Conservation (phyloP, 1,140 invertebrate species). For the Muscidifurax raptorellus region DNA sequence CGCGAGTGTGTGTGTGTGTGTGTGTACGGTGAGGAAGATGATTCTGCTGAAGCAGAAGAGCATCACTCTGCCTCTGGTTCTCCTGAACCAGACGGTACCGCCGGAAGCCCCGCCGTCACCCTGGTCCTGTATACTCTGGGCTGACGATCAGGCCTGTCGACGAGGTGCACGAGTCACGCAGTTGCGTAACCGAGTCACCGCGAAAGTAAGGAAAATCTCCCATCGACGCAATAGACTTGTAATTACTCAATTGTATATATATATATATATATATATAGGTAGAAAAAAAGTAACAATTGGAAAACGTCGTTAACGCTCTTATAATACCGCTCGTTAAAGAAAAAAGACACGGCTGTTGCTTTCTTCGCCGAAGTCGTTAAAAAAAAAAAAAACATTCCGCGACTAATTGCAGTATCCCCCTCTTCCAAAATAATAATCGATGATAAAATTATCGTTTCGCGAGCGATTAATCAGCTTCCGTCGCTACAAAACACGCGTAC, state of each 20-base stretch:
- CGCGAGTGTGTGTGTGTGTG: no score
- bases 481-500: not conserved
- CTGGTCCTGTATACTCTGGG: conserved; percentile 73
- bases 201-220: conserved; percentile 57
- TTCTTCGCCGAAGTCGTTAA: no score
- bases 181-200: conserved; percentile 60
- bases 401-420: no score
- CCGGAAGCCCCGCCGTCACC: conserved; percentile 74
- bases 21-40: conserved; percentile 48
- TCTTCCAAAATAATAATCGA: not conserved
- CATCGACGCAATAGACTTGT: not conserved
- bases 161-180: conserved; percentile 58
- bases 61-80: conserved; percentile 70
- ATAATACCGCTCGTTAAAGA: no score
- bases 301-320: not conserved
- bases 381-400: no score
- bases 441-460: not conserved
- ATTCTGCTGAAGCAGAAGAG: conserved; percentile 65
- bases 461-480: no score
- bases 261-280: no score
- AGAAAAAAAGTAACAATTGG: not conserved
- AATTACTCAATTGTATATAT: not conserved
- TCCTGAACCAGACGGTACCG: conserved; percentile 61
- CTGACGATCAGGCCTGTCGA: conserved; percentile 56
- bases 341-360: no score